Percentiles rank a stretch among this genome's conserved stretches.
phyloP scores from a whole-genome alignment of 2,797 vertebrate genomes.

The Parauchenoglanis punctatus region DNA sequence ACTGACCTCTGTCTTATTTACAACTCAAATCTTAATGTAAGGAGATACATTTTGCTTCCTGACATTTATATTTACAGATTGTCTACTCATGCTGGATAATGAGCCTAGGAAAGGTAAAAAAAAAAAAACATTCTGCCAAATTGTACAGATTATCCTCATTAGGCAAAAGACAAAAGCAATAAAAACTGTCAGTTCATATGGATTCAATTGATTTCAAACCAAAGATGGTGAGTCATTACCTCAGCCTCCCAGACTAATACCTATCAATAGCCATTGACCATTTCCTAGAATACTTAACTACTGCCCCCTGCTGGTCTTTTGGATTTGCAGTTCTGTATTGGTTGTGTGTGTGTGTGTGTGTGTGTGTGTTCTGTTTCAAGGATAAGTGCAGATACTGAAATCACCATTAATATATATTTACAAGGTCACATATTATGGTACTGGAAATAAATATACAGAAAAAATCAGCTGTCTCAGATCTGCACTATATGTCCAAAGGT shows the following conservation, averaged over 20 bases:
- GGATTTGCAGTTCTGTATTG: background rate
- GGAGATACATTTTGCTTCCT: background rate
- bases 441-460: background rate
- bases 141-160: conserved; percentile 20
- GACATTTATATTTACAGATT: background rate
- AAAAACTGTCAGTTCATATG: background rate
- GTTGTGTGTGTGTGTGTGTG: background rate
- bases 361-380: background rate
- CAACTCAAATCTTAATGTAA: background rate
- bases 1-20: background rate
- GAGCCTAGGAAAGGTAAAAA: background rate
- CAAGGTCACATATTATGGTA: background rate
- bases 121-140: conserved; percentile 5
- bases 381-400: background rate
- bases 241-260: background rate
- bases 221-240: background rate
- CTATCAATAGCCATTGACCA: background rate
- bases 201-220: conserved; percentile 6
- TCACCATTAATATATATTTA: background rate
- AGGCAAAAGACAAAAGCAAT: conserved; percentile 6
- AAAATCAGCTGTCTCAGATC: background rate
- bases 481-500: background rate
- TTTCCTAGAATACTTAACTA: conserved; percentile 21
- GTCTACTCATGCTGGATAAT: background rate
- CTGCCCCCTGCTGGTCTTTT: conserved; percentile 52